Conservation (phyloP, 2,797 vertebrate genomes). For the Arrhamphus sclerolepis region DNA sequence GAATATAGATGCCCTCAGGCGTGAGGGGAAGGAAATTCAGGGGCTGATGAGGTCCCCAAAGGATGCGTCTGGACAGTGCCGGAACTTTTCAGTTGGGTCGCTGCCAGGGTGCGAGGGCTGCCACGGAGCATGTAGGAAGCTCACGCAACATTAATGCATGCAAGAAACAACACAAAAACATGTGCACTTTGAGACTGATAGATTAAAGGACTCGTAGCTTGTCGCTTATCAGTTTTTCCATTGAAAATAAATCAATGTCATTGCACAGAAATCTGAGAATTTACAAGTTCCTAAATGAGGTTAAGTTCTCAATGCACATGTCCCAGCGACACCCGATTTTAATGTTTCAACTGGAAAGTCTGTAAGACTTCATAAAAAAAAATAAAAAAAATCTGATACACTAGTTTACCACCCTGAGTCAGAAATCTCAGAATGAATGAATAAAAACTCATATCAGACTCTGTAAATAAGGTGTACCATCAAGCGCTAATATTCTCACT, state of each 20-base stretch:
- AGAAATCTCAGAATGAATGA: conserved; percentile 23
- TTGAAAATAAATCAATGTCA: too few relatives aligned
- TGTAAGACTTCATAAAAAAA: conserved; percentile 9
- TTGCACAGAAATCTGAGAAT: too few relatives aligned
- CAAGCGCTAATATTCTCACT: conserved; percentile 18
- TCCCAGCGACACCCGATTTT: conserved; percentile 2
- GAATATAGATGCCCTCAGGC: conserved; percentile 86
- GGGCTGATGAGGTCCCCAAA: conserved; percentile 85
- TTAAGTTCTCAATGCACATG: too few relatives aligned
- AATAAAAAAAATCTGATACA: conserved; percentile 14
- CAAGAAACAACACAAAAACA: conserved; percentile 19
- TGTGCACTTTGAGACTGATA: conserved; percentile 1
- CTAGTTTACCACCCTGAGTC: conserved; percentile 19
- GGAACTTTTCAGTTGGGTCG: conserved; percentile 75
- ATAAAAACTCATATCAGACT: conserved; percentile 28
- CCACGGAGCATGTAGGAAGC: conserved; percentile 60
- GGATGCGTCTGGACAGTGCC: conserved; percentile 83
- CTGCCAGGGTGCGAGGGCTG: conserved; percentile 62
- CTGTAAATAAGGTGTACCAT: conserved; percentile 27
- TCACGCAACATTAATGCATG: conserved; percentile 35
- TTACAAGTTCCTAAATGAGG: too few relatives aligned
- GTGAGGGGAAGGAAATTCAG: conserved; percentile 79
- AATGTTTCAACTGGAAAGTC: conserved; percentile 18
- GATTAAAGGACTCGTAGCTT: background rate
- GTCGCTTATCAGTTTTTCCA: too few relatives aligned